Evolutionary conservation across 2,797 vertebrate species (phyloP).

Genomic region (Argyrosomus regius): DNA sequence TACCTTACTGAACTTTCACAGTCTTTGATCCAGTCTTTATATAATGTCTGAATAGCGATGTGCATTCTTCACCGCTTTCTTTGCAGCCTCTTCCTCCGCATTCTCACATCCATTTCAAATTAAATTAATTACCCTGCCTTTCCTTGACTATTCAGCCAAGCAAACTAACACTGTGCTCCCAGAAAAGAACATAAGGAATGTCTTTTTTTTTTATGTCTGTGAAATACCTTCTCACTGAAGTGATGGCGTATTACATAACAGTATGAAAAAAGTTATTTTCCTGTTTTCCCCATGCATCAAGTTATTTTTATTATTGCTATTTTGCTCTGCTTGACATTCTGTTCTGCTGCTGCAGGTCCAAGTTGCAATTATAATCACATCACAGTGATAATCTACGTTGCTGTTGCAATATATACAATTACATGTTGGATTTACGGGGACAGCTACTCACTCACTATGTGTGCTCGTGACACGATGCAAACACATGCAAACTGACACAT

Average conservation of each 20-base stretch:
- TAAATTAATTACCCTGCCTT: conserved; percentile 1
- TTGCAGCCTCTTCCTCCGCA: background rate
- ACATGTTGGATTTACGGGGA: conserved; percentile 2
- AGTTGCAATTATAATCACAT: background rate
- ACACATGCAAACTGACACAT: conserved; percentile 47
- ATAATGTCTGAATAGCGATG: background rate
- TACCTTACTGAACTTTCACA: background rate
- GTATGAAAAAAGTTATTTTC: background rate
- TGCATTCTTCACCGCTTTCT: background rate
- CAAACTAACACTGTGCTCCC: background rate
- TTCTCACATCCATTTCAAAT: conserved; percentile 28
- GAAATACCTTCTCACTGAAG: conserved; percentile 9
- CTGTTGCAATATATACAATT: background rate
- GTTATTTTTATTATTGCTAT: conserved; percentile 4
- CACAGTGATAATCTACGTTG: background rate
- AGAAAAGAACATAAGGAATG: conserved; percentile 49
- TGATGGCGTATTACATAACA: conserved; percentile 26
- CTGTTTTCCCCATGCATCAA: background rate
- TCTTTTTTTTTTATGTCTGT: conserved; percentile 15
- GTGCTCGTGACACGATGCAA: conserved; percentile 19
- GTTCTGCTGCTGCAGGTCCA: background rate
- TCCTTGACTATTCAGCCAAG: background rate
- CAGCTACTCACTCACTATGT: background rate
- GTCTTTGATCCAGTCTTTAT: background rate
- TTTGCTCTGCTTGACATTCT: background rate